Base-by-base conservation (phyloP, 2,888 invertebrate genomes). In the Chesias legatella region DNA sequence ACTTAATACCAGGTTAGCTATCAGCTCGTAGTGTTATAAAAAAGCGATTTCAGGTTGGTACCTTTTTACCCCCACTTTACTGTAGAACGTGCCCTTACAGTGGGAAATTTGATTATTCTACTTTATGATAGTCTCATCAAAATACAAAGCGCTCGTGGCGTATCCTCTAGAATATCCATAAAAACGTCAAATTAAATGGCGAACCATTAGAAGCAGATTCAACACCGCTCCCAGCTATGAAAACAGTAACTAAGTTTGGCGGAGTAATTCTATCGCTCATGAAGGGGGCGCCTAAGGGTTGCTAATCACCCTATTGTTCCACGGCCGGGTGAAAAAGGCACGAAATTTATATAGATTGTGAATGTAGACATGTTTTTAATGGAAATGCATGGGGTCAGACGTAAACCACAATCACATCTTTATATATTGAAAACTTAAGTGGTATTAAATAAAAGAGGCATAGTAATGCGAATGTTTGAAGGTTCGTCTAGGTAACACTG, bases 231-330 rank as follows among this genome's bases (percentile, higher is more conserved):
- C 57, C 55, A 39, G 57, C 60, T 63, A 71, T 70, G 61, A 73
- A 67, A 73, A 67, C 63, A 69, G 62, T 62, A 68, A 52, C 48
- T 42, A 48, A 71, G 58, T 77, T 76, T 67, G 47, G 53, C 54
- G 63, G 67, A 73, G 63, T 67, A 68, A 71, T 71, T 67, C 60
- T 60, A 64, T 61, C 66, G 65, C 60, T 69, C 56, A 61, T 67
- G 67, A 63, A 58, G 63, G 67, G 60, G 65, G 58, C 58, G 63
- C 68, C 65, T 58, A 60, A 70, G 72, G 72, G 77, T 64, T 58
- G 67, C 70, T 75, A 74, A 76, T 75, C 69, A 73, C 69, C 68
- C 64, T 63, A 73, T 76, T 75, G 73, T 76, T 71, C 60, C 61
- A 63, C 54, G 47, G 54, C 53, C 58, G 58, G 52, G 43, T 56